A percentile compares a stretch with the other conserved stretches of the same genome.
phyloP scores from a whole-genome alignment of 37 sponge, comb jelly and placozoan species.

The Beroe forskalii region DNA sequence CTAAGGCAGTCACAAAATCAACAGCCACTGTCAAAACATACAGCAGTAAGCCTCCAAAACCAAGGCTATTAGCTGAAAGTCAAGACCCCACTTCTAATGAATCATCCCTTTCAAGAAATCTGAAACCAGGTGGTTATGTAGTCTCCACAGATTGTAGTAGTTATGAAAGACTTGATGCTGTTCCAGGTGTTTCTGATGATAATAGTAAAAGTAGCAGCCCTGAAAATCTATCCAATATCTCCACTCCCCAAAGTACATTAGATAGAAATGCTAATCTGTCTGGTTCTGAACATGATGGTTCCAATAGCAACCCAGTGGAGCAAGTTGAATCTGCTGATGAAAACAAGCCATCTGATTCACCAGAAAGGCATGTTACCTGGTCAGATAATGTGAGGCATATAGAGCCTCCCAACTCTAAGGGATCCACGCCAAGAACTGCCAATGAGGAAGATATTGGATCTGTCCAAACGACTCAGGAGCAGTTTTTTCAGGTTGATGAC shows the following conservation, averaged over 20 bases:
- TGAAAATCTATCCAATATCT: constrained; percentile 21
- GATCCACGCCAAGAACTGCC: not conserved
- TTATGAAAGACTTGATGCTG: not conserved
- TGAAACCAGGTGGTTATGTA: not conserved
- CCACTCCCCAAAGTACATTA: constrained; percentile 24
- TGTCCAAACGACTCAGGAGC: not conserved
- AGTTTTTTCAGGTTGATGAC: constrained; percentile 40
- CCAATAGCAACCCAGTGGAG: not conserved
- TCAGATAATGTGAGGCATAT: constrained; percentile 21
- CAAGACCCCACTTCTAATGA: constrained; percentile 3
- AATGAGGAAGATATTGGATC: not conserved
- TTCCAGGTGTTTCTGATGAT: not conserved
- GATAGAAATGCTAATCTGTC: not conserved
- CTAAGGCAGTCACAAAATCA: constrained; percentile 27
- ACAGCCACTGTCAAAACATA: constrained; percentile 26
- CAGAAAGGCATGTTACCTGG: constrained; percentile 55
- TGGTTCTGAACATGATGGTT: not conserved
- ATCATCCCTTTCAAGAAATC: not conserved
- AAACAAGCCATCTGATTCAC: constrained; percentile 27
- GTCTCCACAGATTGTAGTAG: constrained; percentile 38
- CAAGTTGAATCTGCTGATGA: not conserved
- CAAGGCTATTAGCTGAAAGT: not conserved
- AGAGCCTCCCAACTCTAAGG: not conserved
- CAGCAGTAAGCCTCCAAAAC: constrained; percentile 32
- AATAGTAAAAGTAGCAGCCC: not conserved